phyloP scores from a whole-genome alignment of 2,797 vertebrate species.

The Saxicola maurus region DNA sequence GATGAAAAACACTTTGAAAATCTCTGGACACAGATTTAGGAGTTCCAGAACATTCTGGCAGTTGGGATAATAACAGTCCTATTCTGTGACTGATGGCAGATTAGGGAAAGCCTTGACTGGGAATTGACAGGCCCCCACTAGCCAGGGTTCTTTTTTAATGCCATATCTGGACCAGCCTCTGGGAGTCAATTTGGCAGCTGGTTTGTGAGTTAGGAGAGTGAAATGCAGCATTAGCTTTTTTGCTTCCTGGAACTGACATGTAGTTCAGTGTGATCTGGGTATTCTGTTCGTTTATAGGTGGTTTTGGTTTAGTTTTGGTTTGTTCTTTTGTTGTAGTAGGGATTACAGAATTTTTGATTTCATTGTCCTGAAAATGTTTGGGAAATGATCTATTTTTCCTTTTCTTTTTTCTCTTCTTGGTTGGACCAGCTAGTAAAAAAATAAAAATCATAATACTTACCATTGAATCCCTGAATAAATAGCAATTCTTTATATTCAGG shows the following conservation, averaged over 20 bases:
- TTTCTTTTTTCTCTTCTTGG: background rate
- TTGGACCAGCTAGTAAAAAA: background rate
- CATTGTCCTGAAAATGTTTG: background rate
- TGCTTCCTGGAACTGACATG: background rate
- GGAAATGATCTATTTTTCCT: background rate
- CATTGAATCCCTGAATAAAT: background rate
- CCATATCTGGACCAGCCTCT: background rate
- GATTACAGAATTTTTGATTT: background rate
- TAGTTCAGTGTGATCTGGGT: background rate
- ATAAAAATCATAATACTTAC: background rate
- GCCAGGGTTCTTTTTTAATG: background rate
- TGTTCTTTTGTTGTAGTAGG: background rate
- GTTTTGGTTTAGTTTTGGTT: no score
- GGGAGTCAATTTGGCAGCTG: slow-evolving; percentile 8
- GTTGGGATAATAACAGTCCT: slow-evolving; percentile 10
- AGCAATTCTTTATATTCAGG: background rate
- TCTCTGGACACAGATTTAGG: slow-evolving; percentile 1
- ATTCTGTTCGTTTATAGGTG: background rate
- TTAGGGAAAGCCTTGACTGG: slow-evolving; percentile 14
- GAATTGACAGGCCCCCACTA: background rate
- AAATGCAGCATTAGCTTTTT: slow-evolving; percentile 2
- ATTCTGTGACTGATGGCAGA: background rate
- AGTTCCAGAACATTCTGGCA: slow-evolving; percentile 14
- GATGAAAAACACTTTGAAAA: slow-evolving; percentile 12
- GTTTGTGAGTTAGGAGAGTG: slow-evolving; percentile 8